Conservation (phyloP, 2,113 vertebrate species). For the Gymnarchus niloticus region DNA sequence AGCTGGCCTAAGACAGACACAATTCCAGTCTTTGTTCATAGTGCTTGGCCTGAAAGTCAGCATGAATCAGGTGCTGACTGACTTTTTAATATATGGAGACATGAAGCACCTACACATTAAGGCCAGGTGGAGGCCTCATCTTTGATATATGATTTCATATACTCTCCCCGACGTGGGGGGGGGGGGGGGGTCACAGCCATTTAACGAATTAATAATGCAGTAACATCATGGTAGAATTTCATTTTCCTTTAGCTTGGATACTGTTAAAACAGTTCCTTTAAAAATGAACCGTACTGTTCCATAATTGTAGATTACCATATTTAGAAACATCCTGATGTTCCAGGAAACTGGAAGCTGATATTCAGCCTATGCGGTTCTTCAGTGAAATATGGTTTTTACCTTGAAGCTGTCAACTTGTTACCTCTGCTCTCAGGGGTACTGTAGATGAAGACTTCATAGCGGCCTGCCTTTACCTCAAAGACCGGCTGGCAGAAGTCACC, state of each 20-base stretch:
- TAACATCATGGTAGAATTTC: background rate
- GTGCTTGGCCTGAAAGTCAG: constrained; percentile 19
- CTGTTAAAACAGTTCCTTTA: background rate
- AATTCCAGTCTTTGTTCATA: constrained; percentile 36
- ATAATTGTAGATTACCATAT: constrained; percentile 19
- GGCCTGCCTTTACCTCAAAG: constrained; percentile 73
- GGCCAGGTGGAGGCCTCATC: background rate
- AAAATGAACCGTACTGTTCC: background rate
- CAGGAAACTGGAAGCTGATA: background rate
- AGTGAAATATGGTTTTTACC: background rate
- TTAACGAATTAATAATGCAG: background rate
- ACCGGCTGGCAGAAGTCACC: constrained; percentile 73
- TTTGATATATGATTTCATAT: background rate
- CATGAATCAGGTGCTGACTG: constrained; percentile 32
- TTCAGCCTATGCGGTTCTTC: background rate
- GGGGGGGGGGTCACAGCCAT: background rate
- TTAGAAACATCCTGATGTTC: background rate
- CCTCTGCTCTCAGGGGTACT: constrained; percentile 60
- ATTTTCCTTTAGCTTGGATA: background rate
- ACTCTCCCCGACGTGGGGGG: background rate
- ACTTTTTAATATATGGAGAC: constrained; percentile 33
- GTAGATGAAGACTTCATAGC: constrained; percentile 78
- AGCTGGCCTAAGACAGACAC: constrained; percentile 21
- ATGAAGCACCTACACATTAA: background rate
- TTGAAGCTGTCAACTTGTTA: background rate